These are phyloP conservation scores for Parauchenoglanis punctatus DNA, from an alignment of 2,797 vertebrate species.

Conservation along the genomic window DNA sequence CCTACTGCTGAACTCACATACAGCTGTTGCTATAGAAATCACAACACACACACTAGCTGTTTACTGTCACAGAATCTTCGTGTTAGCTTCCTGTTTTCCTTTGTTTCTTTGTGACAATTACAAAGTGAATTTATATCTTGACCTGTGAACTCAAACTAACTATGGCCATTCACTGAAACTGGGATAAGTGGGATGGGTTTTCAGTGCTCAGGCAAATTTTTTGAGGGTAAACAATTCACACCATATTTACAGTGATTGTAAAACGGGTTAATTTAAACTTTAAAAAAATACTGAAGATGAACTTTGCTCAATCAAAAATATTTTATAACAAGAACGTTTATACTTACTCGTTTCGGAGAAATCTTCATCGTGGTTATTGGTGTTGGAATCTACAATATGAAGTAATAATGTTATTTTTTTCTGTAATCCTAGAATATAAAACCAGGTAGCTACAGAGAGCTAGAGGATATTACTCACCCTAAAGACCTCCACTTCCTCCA, in stretches of 20 bases:
- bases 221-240: not conserved
- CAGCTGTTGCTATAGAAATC: conserved; percentile 90
- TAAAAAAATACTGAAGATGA: too few relatives aligned
- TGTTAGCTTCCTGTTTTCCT: not conserved
- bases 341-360: conserved; percentile 93
- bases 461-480: conserved; percentile 77
- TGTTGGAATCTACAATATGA: conserved; percentile 83
- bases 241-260: not conserved
- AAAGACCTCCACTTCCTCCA: conserved; percentile 97
- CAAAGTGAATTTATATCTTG: not conserved
- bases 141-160: not conserved
- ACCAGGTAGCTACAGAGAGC: not conserved
- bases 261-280: not conserved
- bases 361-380: conserved; percentile 97
- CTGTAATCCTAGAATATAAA: not conserved
- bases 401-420: conserved; percentile 4
- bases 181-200: not conserved
- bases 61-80: not conserved
- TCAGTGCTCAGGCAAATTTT: not conserved
- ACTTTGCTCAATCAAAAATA: too few relatives aligned
- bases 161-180: not conserved
- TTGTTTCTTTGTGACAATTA: not conserved
- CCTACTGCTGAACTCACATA: conserved; percentile 91
- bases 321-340: too few relatives aligned
- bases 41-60: not conserved